These are phyloP conservation scores for Falco cherrug DNA, from an alignment of 2,797 vertebrate genomes.

Conservation along the genomic window DNA sequence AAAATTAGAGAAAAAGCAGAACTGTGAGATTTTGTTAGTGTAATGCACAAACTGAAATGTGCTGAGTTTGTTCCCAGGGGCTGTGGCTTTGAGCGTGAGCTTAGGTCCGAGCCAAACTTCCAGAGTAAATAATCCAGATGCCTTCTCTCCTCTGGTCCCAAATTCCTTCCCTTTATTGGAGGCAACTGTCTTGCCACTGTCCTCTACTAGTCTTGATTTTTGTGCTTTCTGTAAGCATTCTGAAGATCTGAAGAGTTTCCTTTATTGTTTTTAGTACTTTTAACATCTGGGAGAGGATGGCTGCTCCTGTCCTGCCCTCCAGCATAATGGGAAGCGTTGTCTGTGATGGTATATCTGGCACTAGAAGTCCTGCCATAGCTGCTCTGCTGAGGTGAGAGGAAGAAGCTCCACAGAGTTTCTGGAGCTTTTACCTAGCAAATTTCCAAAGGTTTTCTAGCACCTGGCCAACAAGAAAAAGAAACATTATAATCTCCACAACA, in stretches of 20 bases:
- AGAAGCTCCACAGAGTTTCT: neutral
- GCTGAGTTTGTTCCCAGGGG: neutral
- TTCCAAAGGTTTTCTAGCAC: neutral
- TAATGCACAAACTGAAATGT: neutral
- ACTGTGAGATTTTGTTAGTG: slow-evolving; percentile 1
- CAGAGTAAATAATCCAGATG: neutral
- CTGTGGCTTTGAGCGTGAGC: fast-evolving
- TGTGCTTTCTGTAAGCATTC: neutral
- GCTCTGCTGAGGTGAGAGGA: neutral
- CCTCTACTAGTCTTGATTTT: neutral
- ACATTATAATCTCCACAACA: slow-evolving; percentile 5
- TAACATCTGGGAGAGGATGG: neutral
- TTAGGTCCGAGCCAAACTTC: neutral
- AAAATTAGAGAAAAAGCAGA: slow-evolving; percentile 17
- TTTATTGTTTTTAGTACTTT: neutral
- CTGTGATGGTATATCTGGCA: neutral
- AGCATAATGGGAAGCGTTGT: neutral
- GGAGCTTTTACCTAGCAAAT: neutral
- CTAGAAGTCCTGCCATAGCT: neutral
- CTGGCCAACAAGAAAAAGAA: slow-evolving; percentile 22
- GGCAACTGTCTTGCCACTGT: neutral
- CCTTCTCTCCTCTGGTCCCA: neutral
- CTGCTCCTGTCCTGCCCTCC: neutral
- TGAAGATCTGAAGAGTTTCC: neutral
- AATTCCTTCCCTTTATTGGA: neutral